Conservation (phyloP, 2,888 invertebrate genomes). For the Eurytoma californica region DNA sequence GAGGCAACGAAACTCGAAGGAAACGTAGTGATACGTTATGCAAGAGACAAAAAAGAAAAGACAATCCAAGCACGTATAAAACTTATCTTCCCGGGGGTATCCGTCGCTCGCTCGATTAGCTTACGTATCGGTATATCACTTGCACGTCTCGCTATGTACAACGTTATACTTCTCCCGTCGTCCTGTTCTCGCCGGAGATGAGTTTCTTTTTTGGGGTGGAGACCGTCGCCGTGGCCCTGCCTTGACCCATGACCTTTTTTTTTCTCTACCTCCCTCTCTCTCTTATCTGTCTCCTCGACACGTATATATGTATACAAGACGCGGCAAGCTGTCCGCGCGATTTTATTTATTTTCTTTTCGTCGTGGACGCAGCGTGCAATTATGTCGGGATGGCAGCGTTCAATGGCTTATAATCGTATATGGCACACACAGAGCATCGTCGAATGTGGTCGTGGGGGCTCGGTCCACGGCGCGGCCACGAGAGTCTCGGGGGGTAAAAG, state of each 20-base stretch:
- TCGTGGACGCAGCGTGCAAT: conserved; percentile 17
- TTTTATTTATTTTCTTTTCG: neutral
- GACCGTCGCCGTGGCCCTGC: conserved; percentile 2
- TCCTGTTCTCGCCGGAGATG: neutral
- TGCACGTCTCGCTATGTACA: conserved; percentile 54
- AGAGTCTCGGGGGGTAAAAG: too few relatives aligned
- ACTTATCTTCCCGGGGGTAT: conserved; percentile 30
- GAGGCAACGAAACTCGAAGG: neutral
- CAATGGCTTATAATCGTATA: conserved; percentile 49
- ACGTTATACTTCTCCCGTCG: conserved; percentile 14
- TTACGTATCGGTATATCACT: conserved; percentile 52
- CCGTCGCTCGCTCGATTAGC: conserved; percentile 43
- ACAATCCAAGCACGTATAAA: conserved; percentile 13
- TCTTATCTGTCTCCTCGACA: conserved; percentile 1
- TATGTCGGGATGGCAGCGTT: conserved; percentile 34
- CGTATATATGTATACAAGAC: conserved; percentile 20
- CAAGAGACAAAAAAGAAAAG: neutral
- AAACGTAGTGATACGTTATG: neutral
- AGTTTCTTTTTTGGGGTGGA: neutral
- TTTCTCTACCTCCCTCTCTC: neutral
- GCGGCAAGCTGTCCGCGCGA: conserved; percentile 10
- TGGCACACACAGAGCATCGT: conserved; percentile 50
- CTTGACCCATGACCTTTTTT: too few relatives aligned
- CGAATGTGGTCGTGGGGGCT: neutral
- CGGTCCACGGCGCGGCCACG: too few relatives aligned